Evolutionary conservation across 1,140 invertebrate species (phyloP), one percentile per base, ranked within the genome.

Genomic region (Caenorhabditis briggsae): DNA sequence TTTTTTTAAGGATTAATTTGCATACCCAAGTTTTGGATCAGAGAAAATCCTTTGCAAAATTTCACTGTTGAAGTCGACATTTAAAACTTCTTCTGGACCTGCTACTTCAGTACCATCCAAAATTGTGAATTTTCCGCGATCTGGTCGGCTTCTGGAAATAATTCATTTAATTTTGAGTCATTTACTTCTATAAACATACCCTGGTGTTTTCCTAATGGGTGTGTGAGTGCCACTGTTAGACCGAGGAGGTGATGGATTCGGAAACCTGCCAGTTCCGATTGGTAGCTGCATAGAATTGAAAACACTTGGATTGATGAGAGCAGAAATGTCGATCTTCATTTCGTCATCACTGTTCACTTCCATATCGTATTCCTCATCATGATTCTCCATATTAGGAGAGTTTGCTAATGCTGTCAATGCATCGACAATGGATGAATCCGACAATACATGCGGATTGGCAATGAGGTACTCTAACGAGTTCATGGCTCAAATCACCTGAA

Each of bases 81-180:
- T 55, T 5, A 86, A 48, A 55, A 86, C 56, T 82, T 86, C 85
- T 16, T 86, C 85, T 18, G 85, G 85, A 6, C 41, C 85, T 18
- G 85, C 85, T 9, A 86, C 85, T 25, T 82, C 85, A 18, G 46
- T 41, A 5, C 50, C 78, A 61, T 86, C 85, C 18, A 86, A 64
- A 64, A 86, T 86, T n/a, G 85, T 86, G 56, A 86, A 86, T 41
- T 86, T 86, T 23, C 85, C 85, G 0, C 85, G 85, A 23, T 86
- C 85, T 33, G 85, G 85, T 1, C 85, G 85, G 41, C 70, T 86
- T 65, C 85, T 82, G 50, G 20, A 84, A 16, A 61, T 16, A 48
- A 33, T n/a, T 48, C 14, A 65, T 46, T 20, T 2, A 84, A 23
- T 58, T 18, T 16, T 58, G 14, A 23, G 7, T 18, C 46, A 8